A percentile compares a stretch with the other conserved stretches of the same genome.
Conservation (phyloP, 2,888 invertebrate genomes). For the Tetrapedia diversipes region DNA sequence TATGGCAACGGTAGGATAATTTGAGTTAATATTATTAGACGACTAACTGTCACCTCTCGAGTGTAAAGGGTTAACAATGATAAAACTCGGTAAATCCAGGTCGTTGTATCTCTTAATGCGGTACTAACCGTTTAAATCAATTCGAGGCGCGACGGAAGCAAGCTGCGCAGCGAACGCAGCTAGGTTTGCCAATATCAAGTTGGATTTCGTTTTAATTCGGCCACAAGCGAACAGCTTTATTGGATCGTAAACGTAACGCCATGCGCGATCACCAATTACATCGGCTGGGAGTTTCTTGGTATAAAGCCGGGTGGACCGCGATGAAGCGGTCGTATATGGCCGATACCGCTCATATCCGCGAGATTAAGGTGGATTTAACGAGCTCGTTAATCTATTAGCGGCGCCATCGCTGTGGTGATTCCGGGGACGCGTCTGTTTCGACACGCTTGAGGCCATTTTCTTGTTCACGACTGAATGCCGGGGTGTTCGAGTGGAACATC, state of each 20-base stretch:
- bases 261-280: constrained; percentile 64
- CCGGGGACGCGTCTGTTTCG: constrained; percentile 2
- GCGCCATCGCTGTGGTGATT: constrained; percentile 26
- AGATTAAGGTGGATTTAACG: constrained; percentile 64
- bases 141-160: not conserved
- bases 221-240: constrained; percentile 48
- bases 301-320: constrained; percentile 26
- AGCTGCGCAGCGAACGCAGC: not conserved
- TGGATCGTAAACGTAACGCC: constrained; percentile 60
- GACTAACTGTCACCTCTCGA: too few species aligned
- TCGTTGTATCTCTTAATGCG: not conserved
- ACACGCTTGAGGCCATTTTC: not conserved
- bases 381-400: constrained; percentile 64
- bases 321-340: constrained; percentile 26
- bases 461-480: not conserved
- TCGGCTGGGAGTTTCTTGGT: constrained; percentile 37
- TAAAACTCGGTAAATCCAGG: too few species aligned
- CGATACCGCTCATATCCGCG: constrained; percentile 49
- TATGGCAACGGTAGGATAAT: too few species aligned
- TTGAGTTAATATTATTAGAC: too few species aligned
- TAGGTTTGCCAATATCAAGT: constrained; percentile 16
- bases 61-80: too few species aligned
- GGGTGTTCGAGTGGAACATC: not conserved
- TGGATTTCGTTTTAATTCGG: constrained; percentile 62
- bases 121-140: constrained; percentile 7